A percentile compares a stretch with the other conserved stretches of the same genome.
phyloP scores from a whole-genome alignment of 2,888 invertebrate species.

The Oscheius sp. region DNA sequence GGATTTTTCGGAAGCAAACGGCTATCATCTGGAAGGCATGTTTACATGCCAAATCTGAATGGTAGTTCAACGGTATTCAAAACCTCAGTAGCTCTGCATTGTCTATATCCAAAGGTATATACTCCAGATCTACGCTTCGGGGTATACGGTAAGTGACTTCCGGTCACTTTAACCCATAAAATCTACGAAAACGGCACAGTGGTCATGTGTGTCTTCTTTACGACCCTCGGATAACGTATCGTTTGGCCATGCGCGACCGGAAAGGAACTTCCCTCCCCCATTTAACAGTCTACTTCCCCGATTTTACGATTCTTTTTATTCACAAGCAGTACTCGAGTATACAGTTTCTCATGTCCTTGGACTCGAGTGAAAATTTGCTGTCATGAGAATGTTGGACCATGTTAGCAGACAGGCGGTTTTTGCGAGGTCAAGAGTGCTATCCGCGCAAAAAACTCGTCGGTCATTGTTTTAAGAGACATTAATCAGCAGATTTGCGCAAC shows the following conservation, averaged over 20 bases:
- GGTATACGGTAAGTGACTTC: not conserved
- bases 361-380: too few relatives aligned
- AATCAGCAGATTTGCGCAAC: conserved; percentile 32
- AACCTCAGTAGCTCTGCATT: too few relatives aligned
- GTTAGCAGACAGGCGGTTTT: too few relatives aligned
- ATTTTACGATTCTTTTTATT: not conserved
- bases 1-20: too few relatives aligned
- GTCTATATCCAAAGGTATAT: too few relatives aligned
- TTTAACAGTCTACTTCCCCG: not conserved
- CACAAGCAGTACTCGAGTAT: not conserved
- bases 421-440: too few relatives aligned
- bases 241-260: conserved; percentile 1
- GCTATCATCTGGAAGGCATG: too few relatives aligned
- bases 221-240: conserved; percentile 5
- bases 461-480: conserved; percentile 16
- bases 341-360: too few relatives aligned
- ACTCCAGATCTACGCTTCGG: too few relatives aligned
- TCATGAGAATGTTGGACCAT: too few relatives aligned
- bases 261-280: not conserved
- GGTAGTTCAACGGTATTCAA: too few relatives aligned
- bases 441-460: conserved; percentile 1
- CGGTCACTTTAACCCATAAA: conserved; percentile 3
- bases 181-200: not conserved
- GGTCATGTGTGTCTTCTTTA: conserved; percentile 4
- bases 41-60: too few relatives aligned